Base-by-base conservation (phyloP, 2,113 vertebrate genomes). In the Myotis brandtii region DNA sequence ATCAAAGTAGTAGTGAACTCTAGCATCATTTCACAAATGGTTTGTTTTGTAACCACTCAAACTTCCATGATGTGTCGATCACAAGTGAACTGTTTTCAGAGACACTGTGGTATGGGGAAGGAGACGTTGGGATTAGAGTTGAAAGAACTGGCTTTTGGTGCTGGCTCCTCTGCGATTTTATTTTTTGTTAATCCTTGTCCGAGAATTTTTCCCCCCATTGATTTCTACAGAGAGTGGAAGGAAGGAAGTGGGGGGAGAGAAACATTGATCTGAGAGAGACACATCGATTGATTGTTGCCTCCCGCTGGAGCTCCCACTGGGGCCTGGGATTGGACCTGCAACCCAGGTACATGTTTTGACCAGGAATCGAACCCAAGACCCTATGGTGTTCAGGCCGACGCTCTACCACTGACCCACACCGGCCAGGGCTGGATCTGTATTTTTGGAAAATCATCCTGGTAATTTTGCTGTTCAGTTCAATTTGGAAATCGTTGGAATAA, bases 361-460 rank as follows among this genome's bases (percentile, higher is more conserved):
- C 59, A 62, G 25, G 25, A 62, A 62, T 62, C 1, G 3, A 62
- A 62, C 59, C 56, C 23, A 10, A 25, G 54, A 56, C 54, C 21
- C 54, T 9, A 9, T 6, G 6, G 56, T 25, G 3, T 59, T 59
- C 23, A 8, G 56, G 25, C 56, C 25, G 4, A 27, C 25, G 10
- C 59, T 62, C 25, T 62, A 62, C 59, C 59, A 62, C 25, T 62
- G 59, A 62, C 11, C 4, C 59, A 62, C 23, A 62, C 25, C 3
- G 25, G 59, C 59, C 59, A 62, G 59, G 59, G 59, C 59, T 27
- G 59, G 40, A 64, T 80, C 79, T 96, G 43, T 86, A 91, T 89
- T 95, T 95, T 95, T 94, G 93, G 76, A 96, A 94, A 93, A 69
- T 91, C 9, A n/a, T 62, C 34, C 75, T 18, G 6, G 64, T 75